Evolutionary conservation across 1,140 invertebrate species (phyloP), one percentile per base, ranked within the genome.

Genomic region (Drosophila obscura): DNA sequence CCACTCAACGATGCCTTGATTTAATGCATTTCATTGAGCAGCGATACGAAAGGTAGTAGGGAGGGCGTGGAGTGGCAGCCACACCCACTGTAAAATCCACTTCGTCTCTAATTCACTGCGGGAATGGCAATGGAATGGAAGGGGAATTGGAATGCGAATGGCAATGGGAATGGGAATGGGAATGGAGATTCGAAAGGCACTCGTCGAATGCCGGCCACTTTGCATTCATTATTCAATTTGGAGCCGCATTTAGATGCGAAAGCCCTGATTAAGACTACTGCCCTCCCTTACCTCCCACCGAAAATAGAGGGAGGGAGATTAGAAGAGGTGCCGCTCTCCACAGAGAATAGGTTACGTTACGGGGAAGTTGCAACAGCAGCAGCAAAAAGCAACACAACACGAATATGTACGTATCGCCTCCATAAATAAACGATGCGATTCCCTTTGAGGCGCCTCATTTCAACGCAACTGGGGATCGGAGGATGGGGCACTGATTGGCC

Each of bases 21-120:
- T 87, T 87, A 87, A 88, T 87, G 83, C 80, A 88, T 87, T 87
- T 88, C 83, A 88, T 87, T 83, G 81, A 87, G 81, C 81, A 71
- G 65, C 81, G 28, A 87, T 77, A 63, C 73, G 11, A 5, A 39
- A 39, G 35, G 35, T 0, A 28, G 5, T 6, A 11, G 35, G 35
- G 0, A 4, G 35, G 1, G 35, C 26, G 6, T 28, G 11, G 11
- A 35, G 31, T 35, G 4, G 9, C 0, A 13, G 35, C 35, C 66
- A 74, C 65, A 55, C 57, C 77, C 61, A 57, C 64, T 53, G 11
- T 13, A 13, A 13, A 39, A 28, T 58, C 62, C 57, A 66, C 53
- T 24, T 39, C 53, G 39, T 16, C 28, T 15, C 41, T 28, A 39
- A 22, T 39, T 26, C 26, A 66, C 48, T 13, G 35, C 11, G 11